These are phyloP conservation scores for Bostrychus sinensis DNA, from an alignment of 2,113 vertebrate species.

Conservation along the genomic window DNA sequence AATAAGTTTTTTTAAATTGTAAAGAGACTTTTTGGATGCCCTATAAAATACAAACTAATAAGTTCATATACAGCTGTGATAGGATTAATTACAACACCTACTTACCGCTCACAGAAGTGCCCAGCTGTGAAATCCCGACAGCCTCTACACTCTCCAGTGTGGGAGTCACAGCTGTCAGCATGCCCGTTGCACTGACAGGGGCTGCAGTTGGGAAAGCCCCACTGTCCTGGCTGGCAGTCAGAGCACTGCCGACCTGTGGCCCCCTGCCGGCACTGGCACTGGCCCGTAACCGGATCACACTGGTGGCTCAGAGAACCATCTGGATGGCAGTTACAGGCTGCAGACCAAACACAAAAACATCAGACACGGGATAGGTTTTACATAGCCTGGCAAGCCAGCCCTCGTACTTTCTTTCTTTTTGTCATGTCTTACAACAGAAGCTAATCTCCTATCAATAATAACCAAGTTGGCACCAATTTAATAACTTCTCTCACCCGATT, in stretches of 20 bases:
- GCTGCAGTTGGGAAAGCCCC: conserved; percentile 83
- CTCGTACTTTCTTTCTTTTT: too few species aligned
- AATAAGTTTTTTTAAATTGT: too few species aligned
- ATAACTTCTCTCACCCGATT: too few species aligned
- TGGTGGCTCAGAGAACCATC: conserved; percentile 80
- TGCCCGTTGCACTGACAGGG: conserved; percentile 84
- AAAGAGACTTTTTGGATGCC: too few species aligned
- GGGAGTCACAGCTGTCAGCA: conserved; percentile 76
- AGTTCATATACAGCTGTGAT: neutral
- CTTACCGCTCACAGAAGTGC: conserved; percentile 81
- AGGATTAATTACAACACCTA: neutral
- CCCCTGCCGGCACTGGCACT: conserved; percentile 81
- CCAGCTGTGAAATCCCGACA: conserved; percentile 79
- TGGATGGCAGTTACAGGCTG: conserved; percentile 84
- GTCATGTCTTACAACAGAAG: too few species aligned
- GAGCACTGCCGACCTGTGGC: conserved; percentile 80
- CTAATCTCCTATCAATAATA: too few species aligned
- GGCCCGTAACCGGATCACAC: conserved; percentile 80
- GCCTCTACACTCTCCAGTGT: conserved; percentile 69
- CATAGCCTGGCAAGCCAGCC: too few species aligned
- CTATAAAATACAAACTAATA: too few species aligned
- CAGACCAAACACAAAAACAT: neutral
- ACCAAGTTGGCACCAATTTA: too few species aligned
- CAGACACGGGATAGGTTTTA: neutral
- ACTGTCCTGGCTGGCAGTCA: conserved; percentile 73